These are phyloP conservation scores for Xiphorhynchus elegans DNA, from an alignment of 2,113 vertebrate species.

Conservation along the genomic window DNA sequence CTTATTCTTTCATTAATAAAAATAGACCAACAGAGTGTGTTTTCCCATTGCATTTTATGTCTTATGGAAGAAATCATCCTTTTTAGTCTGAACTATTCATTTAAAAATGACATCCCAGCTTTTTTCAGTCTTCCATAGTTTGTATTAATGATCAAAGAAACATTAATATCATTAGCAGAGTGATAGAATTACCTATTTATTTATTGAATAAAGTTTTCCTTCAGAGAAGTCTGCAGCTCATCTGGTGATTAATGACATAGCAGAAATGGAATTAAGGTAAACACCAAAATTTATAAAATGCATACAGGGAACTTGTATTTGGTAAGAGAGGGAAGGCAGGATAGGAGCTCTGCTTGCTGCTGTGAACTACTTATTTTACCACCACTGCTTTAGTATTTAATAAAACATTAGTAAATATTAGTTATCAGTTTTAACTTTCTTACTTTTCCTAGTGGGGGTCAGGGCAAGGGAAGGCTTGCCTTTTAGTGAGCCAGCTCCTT, in stretches of 20 bases:
- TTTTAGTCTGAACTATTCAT: not conserved
- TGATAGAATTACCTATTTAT: not conserved
- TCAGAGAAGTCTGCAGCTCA: not conserved
- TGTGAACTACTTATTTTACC: not conserved
- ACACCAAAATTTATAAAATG: not conserved
- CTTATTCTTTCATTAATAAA: not conserved
- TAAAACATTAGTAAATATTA: not conserved
- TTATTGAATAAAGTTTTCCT: not conserved
- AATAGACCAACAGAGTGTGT: not conserved
- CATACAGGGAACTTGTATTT: not conserved
- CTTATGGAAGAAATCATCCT: not conserved
- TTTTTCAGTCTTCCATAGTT: not conserved
- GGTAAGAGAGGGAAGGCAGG: not conserved
- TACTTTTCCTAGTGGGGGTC: not conserved
- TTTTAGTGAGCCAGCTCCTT: not conserved
- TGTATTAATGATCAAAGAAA: not conserved
- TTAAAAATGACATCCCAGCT: not conserved
- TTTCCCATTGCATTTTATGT: not conserved
- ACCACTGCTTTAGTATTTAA: not conserved
- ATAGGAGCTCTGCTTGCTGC: not conserved
- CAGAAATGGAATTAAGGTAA: not conserved
- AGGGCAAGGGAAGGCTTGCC: not conserved
- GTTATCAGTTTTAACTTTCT: not conserved
- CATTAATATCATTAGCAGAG: not conserved
- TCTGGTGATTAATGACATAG: not conserved